A percentile compares a stretch with the other conserved stretches of the same genome.
phyloP scores from a whole-genome alignment of 2,797 vertebrate species.

The Calcarius lapponicus region DNA sequence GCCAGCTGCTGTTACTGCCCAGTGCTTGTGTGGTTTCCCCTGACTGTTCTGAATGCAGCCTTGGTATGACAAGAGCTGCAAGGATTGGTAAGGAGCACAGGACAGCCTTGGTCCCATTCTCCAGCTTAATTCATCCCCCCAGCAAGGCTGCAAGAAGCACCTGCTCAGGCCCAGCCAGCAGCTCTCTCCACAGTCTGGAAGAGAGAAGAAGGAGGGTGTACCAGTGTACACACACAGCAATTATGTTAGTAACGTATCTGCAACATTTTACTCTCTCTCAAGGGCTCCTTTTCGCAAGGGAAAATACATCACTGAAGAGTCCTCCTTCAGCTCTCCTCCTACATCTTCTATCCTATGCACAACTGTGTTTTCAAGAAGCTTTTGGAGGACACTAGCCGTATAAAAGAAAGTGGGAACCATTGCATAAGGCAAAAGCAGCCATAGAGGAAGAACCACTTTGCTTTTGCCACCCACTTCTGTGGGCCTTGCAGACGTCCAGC shows the following conservation, averaged over 20 bases:
- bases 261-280: background rate
- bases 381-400: background rate
- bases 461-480: background rate
- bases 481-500: background rate
- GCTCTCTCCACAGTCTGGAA: too few species aligned
- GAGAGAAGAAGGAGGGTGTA: background rate
- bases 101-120: background rate
- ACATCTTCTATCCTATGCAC: background rate
- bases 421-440: background rate
- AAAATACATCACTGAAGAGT: background rate
- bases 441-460: background rate
- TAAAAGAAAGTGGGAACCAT: background rate
- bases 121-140: background rate
- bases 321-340: background rate
- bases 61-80: background rate
- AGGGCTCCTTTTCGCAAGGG: background rate
- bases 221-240: accelerated
- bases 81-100: accelerated
- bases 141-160: background rate
- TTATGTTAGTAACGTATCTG: background rate
- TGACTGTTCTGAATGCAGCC: too few species aligned
- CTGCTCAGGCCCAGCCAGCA: background rate
- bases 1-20: background rate
- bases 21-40: background rate
- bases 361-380: background rate